Conservation (phyloP, 2,888 invertebrate species). For the Vanessa cardui region DNA sequence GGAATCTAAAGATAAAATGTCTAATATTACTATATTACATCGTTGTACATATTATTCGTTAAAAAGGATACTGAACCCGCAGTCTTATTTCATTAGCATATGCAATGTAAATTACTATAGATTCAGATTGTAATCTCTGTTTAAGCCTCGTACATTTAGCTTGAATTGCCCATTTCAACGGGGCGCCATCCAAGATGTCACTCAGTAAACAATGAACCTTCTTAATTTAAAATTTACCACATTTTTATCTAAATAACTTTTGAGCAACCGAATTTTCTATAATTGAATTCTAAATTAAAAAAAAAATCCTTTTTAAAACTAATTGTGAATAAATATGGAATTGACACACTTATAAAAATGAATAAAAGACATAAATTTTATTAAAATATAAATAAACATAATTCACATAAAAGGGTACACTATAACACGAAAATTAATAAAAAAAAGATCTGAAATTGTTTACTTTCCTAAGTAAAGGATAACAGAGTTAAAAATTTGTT, state of each 20-base stretch:
- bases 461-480: conserved; percentile 3
- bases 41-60: too few species aligned
- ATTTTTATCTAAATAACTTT: neutral
- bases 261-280: neutral
- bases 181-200: neutral
- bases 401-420: neutral
- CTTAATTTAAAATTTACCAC: conserved; percentile 1
- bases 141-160: conserved; percentile 2
- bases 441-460: neutral
- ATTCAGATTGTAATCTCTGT: neutral
- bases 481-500: conserved; percentile 13
- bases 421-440: neutral
- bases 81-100: neutral
- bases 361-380: neutral
- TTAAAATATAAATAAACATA: neutral
- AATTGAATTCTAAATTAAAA: neutral
- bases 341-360: neutral
- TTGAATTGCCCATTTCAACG: neutral
- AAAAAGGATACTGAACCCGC: too few species aligned
- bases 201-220: conserved; percentile 2
- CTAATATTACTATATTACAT: too few species aligned
- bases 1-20: too few species aligned
- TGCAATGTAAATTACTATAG: neutral
- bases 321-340: neutral
- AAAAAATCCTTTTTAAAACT: too few species aligned